These are phyloP conservation scores for Microctonus hyperodae DNA, from an alignment of 2,888 invertebrate genomes.

Conservation along the genomic window DNA sequence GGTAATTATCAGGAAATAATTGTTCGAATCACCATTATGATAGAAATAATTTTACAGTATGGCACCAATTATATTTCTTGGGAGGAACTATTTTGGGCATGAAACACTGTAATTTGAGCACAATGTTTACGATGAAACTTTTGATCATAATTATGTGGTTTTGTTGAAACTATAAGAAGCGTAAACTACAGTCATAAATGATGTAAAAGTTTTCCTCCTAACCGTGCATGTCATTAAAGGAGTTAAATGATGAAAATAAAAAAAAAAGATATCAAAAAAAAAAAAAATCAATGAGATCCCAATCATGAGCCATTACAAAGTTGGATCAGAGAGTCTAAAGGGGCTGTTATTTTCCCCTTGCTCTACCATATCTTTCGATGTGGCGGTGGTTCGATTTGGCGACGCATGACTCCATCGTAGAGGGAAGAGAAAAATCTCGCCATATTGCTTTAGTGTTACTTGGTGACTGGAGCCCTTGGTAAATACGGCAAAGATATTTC, in stretches of 20 bases:
- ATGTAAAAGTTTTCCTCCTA: not conserved
- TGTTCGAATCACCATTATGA: not conserved
- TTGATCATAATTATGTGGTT: not conserved
- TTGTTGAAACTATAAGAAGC: not conserved
- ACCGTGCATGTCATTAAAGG: not conserved
- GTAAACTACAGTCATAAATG: not conserved
- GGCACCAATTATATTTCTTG: not conserved
- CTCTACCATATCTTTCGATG: constrained; percentile 4
- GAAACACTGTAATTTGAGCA: not conserved
- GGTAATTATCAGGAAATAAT: not conserved
- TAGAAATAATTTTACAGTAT: not conserved
- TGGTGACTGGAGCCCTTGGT: constrained; percentile 45
- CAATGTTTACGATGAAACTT: not conserved
- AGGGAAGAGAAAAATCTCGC: constrained; percentile 27
- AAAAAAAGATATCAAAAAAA: not conserved
- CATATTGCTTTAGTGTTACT: constrained; percentile 46
- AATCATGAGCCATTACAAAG: constrained; percentile 50
- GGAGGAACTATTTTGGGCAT: not conserved
- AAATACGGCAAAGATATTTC: constrained; percentile 41
- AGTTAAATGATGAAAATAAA: not conserved
- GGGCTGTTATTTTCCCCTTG: not conserved
- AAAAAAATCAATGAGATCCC: constrained; percentile 51
- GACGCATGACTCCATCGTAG: constrained; percentile 9
- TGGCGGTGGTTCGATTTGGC: not conserved
- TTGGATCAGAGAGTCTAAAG: constrained; percentile 21